phyloP scores from a whole-genome alignment of 2,113 vertebrate genomes.

The Xiphophorus hellerii region DNA sequence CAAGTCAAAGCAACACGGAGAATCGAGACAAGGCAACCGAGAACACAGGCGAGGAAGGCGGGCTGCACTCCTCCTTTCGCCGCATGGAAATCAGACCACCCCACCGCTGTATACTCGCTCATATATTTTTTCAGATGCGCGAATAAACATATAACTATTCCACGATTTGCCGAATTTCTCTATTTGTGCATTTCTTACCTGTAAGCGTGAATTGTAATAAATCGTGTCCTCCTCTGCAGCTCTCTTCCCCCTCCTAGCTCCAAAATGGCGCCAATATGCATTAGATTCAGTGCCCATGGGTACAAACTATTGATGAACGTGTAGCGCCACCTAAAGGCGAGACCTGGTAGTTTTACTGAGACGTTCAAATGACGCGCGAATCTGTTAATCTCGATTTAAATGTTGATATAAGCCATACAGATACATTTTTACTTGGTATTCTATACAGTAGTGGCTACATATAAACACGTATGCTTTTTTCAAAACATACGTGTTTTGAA shows the following conservation, averaged over 20 bases:
- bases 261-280: slow-evolving; percentile 99
- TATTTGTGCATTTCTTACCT: slow-evolving; percentile 67
- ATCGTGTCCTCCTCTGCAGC: slow-evolving; percentile 85
- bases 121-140: neutral
- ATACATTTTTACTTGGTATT: neutral
- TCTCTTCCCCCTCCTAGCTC: slow-evolving; percentile 86
- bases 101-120: neutral
- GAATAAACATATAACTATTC: neutral
- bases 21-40: slow-evolving; percentile 57
- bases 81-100: slow-evolving; percentile 1
- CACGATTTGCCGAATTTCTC: neutral
- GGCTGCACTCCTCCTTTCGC: slow-evolving; percentile 49
- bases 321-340: slow-evolving; percentile 82
- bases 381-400: neutral
- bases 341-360: neutral
- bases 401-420: neutral
- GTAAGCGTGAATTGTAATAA: slow-evolving; percentile 79
- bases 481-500: neutral
- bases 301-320: slow-evolving; percentile 39
- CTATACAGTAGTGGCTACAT: neutral
- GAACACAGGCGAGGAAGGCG: slow-evolving; percentile 60
- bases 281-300: slow-evolving; percentile 77
- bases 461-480: neutral
- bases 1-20: slow-evolving; percentile 52
- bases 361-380: neutral